A percentile compares a stretch with the other conserved stretches of the same genome.
Evolutionary conservation across 2,888 invertebrate genomes (phyloP).

Genomic region (Epinotia bilunana): DNA sequence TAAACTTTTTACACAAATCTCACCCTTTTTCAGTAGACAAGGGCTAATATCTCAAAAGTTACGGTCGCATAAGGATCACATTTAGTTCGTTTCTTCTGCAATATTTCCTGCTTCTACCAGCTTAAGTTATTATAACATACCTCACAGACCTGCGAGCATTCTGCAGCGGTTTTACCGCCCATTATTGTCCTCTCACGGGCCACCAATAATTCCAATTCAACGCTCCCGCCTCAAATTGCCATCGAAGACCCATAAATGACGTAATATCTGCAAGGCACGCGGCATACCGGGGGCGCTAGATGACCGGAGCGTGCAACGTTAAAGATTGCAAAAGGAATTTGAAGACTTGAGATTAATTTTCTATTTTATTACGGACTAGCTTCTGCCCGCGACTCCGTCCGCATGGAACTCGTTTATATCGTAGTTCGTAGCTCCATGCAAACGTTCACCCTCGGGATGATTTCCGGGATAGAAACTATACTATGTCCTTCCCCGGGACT

Average conservation of each 20-base stretch:
- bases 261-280: constrained; percentile 3
- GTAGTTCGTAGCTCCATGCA: no score
- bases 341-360: no score
- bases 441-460: no score
- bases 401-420: no score
- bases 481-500: no score
- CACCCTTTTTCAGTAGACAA: no score
- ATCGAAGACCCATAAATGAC: constrained; percentile 4
- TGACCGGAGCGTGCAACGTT: neutral
- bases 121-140: neutral
- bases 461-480: no score
- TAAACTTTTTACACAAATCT: no score
- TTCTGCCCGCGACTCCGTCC: no score
- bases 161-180: neutral
- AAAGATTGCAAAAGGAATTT: no score
- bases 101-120: neutral
- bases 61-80: neutral
- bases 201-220: constrained; percentile 12
- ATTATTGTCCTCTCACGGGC: constrained; percentile 7
- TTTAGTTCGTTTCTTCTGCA: neutral
- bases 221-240: constrained; percentile 1
- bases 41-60: no score
- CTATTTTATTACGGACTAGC: no score
- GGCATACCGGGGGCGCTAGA: neutral
- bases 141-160: neutral